phyloP scores from a whole-genome alignment of 2,113 vertebrate genomes.

The Upupa epops region DNA sequence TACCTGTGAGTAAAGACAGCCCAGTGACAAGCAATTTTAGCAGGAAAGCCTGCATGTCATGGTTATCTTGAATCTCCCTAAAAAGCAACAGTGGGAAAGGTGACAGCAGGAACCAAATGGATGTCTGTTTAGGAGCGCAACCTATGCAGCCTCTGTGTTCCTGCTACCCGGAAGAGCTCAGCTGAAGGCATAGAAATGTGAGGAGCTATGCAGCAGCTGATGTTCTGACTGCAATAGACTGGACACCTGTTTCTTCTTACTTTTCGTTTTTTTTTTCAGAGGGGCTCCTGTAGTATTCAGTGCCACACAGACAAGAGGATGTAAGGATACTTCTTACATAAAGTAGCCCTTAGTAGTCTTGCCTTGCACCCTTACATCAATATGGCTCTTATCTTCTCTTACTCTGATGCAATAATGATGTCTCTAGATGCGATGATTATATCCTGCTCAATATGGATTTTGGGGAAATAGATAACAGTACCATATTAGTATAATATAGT shows the following conservation, averaged over 20 bases:
- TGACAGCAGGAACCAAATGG: background rate
- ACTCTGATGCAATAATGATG: too few relatives aligned
- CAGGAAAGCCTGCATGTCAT: background rate
- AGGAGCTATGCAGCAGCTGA: background rate
- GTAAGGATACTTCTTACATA: background rate
- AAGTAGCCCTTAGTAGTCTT: background rate
- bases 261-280: background rate
- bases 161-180: background rate
- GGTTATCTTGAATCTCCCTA: background rate
- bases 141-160: fast-evolving
- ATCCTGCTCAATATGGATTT: too few relatives aligned
- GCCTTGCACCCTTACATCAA: background rate
- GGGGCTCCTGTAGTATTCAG: background rate
- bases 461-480: too few relatives aligned
- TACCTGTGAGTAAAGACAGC: fast-evolving
- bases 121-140: background rate
- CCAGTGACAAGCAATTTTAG: background rate
- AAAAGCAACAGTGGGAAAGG: background rate
- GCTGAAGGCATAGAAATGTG: background rate
- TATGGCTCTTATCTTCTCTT: too few relatives aligned
- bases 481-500: too few relatives aligned
- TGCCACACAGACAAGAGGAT: background rate
- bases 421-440: too few relatives aligned
- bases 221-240: background rate
- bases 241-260: background rate